These are phyloP conservation scores for Fabriciana adippe DNA, from an alignment of 2,888 invertebrate genomes.

Conservation along the genomic window DNA sequence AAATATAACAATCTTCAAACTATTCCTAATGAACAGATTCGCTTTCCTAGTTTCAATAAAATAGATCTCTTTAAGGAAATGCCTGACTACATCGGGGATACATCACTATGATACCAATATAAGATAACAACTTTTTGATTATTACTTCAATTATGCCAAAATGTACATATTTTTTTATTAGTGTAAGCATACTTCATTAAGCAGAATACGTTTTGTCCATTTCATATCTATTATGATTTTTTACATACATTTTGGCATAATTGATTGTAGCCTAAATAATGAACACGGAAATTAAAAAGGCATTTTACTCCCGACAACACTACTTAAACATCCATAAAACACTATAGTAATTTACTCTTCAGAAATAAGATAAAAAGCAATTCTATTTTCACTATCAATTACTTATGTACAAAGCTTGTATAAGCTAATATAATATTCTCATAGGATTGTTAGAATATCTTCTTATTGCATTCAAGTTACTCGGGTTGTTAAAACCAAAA, in stretches of 20 bases:
- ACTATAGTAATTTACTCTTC: conserved; percentile 15
- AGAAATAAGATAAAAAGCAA: conserved; percentile 30
- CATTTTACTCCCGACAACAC: neutral
- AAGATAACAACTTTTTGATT: neutral
- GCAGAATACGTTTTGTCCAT: neutral
- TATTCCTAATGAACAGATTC: conserved; percentile 21
- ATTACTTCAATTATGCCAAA: conserved; percentile 13
- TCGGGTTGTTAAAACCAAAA: conserved; percentile 36
- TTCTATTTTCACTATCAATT: conserved; percentile 29
- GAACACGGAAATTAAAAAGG: neutral
- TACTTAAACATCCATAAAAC: conserved; percentile 8
- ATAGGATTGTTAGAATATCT: conserved; percentile 31
- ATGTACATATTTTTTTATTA: neutral
- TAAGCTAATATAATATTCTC: conserved; percentile 28
- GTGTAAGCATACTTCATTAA: neutral
- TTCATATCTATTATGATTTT: neutral
- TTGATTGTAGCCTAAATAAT: neutral
- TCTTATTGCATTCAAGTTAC: conserved; percentile 26
- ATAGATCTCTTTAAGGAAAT: conserved; percentile 21
- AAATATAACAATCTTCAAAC: conserved; percentile 23
- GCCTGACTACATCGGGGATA: conserved; percentile 1
- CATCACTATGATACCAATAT: neutral
- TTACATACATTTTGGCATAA: neutral
- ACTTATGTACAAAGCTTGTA: conserved; percentile 35
- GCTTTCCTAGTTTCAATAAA: conserved; percentile 24